Percentiles rank a stretch among this genome's conserved stretches.
Evolutionary conservation across 2,888 invertebrate species (phyloP).

Genomic region (Cheilosia vulpina): DNA sequence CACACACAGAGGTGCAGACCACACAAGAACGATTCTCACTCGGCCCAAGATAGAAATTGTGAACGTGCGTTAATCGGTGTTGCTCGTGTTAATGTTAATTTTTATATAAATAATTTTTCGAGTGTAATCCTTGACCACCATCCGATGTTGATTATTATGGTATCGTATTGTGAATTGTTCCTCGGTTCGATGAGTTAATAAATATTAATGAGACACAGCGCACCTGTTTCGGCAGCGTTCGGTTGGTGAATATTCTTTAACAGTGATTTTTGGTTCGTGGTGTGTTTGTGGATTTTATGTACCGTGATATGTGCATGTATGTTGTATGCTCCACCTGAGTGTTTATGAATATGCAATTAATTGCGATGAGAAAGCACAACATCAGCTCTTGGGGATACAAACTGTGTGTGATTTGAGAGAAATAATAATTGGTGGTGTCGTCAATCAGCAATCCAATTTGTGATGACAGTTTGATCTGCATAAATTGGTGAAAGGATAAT

Average conservation of each 20-base stretch:
- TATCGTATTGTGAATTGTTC: constrained; percentile 26
- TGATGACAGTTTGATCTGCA: constrained; percentile 30
- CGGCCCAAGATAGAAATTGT: constrained; percentile 5
- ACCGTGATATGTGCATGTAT: not conserved
- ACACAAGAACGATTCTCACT: constrained; percentile 19
- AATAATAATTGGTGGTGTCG: constrained; percentile 32
- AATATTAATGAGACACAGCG: constrained; percentile 64
- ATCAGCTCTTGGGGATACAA: constrained; percentile 13
- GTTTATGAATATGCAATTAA: constrained; percentile 68
- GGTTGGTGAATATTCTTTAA: constrained; percentile 21
- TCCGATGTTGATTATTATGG: constrained; percentile 14
- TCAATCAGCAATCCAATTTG: constrained; percentile 22
- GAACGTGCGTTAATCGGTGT: constrained; percentile 58
- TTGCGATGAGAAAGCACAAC: constrained; percentile 37
- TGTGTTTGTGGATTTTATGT: not conserved
- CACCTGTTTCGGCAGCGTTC: constrained; percentile 3
- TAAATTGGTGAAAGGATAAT: constrained; percentile 27
- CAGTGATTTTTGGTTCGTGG: constrained; percentile 44
- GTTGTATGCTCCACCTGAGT: constrained; percentile 49
- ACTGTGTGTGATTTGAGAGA: not conserved
- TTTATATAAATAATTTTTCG: not conserved
- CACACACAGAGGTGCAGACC: not conserved
- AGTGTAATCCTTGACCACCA: constrained; percentile 49
- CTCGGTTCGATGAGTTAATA: constrained; percentile 67
- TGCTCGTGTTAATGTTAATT: constrained; percentile 38